A percentile compares a stretch with the other conserved stretches of the same genome.
phyloP scores from a whole-genome alignment of 1,140 invertebrate species.

The Apis cerana region DNA sequence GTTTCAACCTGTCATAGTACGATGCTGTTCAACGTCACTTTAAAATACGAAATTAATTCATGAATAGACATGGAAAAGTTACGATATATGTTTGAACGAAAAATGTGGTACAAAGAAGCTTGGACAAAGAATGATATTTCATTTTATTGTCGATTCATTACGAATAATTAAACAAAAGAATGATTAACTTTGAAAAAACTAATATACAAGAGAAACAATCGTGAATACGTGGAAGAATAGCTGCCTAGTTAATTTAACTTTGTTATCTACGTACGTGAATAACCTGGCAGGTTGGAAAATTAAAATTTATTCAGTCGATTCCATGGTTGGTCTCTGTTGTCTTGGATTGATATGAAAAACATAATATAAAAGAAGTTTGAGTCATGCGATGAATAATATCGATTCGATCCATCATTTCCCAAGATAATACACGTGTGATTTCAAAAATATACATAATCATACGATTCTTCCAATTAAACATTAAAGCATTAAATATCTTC shows the following conservation, averaged over 20 bases:
- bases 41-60: too few species aligned
- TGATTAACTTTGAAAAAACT: too few species aligned
- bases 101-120: too few species aligned
- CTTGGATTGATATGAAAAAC: slow-evolving; percentile 1
- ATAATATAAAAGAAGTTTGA: slow-evolving; percentile 20
- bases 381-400: slow-evolving; percentile 21
- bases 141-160: too few species aligned
- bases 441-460: neutral
- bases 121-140: too few species aligned
- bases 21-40: too few species aligned
- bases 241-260: neutral
- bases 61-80: too few species aligned
- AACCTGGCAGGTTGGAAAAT: neutral
- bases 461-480: neutral
- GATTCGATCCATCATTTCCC: neutral
- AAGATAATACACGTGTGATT: neutral
- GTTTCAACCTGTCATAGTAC: too few species aligned
- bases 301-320: slow-evolving; percentile 36
- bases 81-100: too few species aligned
- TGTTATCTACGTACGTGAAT: neutral
- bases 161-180: too few species aligned
- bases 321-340: neutral
- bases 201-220: too few species aligned
- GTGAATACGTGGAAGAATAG: neutral
- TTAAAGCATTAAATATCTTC: too few species aligned